Percentiles rank a stretch among this genome's conserved stretches.
Conservation (phyloP, 1,140 invertebrate genomes). For the Drosophila kikkawai region DNA sequence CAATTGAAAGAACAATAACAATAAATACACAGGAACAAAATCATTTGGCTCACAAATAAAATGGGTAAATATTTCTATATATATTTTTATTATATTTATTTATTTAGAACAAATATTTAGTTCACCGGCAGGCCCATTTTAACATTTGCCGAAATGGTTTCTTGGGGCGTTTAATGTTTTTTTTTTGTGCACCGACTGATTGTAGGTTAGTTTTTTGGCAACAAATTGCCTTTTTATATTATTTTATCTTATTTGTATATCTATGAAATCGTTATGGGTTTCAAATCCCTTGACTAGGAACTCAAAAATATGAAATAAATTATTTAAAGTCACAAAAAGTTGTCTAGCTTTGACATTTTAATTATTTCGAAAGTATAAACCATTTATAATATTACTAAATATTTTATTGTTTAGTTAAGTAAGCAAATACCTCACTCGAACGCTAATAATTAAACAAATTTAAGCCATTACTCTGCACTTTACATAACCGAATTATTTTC, state of each 20-base stretch:
- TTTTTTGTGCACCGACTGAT: background rate
- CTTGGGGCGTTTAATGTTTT: constrained; percentile 7
- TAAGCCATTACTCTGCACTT: background rate
- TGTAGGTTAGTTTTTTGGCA: constrained; percentile 25
- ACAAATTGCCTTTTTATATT: background rate
- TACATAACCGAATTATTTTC: background rate
- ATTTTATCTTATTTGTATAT: background rate
- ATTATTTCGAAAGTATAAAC: too few relatives aligned
- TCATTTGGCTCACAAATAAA: background rate
- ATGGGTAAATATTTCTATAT: background rate
- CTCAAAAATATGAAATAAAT: too few relatives aligned
- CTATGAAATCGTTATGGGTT: background rate
- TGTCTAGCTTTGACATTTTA: too few relatives aligned
- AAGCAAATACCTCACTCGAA: too few relatives aligned
- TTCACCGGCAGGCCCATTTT: background rate
- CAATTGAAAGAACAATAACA: constrained; percentile 31
- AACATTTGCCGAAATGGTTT: background rate
- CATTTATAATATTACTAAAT: too few relatives aligned
- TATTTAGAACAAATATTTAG: background rate
- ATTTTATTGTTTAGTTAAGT: too few relatives aligned
- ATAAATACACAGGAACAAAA: constrained; percentile 27
- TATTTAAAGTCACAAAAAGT: too few relatives aligned
- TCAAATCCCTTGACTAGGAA: too few relatives aligned
- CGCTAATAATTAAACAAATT: background rate
- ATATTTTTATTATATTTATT: too few relatives aligned